phyloP scores from a whole-genome alignment of 2,888 invertebrate genomes.

The Leptarthrus brevirostris region DNA sequence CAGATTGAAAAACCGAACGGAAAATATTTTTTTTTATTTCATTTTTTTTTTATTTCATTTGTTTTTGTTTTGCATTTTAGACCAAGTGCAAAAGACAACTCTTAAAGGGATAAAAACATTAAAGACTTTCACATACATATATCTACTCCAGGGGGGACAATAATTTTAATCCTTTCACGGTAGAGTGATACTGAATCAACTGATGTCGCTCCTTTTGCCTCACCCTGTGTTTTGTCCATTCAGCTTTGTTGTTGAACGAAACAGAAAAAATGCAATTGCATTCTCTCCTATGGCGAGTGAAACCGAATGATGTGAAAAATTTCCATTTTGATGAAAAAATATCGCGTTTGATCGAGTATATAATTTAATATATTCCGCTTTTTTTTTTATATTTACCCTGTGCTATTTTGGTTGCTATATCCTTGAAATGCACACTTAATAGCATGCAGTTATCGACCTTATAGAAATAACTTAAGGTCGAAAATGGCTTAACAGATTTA shows the following conservation, averaged over 20 bases:
- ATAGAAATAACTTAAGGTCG: no score
- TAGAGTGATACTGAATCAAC: neutral
- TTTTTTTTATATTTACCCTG: no score
- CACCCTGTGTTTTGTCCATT: neutral
- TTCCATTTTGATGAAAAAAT: slow-evolving; percentile 32
- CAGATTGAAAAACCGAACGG: neutral
- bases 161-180: slow-evolving; percentile 20
- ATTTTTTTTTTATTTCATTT: no score
- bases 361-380: slow-evolving; percentile 37
- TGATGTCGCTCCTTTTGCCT: neutral
- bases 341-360: slow-evolving; percentile 35
- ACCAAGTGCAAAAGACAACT: no score
- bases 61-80: no score
- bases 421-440: no score
- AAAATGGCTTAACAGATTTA: no score
- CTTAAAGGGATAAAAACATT: neutral
- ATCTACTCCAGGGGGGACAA: neutral
- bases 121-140: no score
- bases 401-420: no score
- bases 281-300: neutral
- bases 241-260: slow-evolving; percentile 22
- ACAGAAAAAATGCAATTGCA: slow-evolving; percentile 39
- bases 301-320: slow-evolving; percentile 18
- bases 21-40: neutral
- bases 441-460: no score